These are phyloP conservation scores for Drosophila fungiperda DNA, from an alignment of 2,888 invertebrate species.

Conservation along the genomic window DNA sequence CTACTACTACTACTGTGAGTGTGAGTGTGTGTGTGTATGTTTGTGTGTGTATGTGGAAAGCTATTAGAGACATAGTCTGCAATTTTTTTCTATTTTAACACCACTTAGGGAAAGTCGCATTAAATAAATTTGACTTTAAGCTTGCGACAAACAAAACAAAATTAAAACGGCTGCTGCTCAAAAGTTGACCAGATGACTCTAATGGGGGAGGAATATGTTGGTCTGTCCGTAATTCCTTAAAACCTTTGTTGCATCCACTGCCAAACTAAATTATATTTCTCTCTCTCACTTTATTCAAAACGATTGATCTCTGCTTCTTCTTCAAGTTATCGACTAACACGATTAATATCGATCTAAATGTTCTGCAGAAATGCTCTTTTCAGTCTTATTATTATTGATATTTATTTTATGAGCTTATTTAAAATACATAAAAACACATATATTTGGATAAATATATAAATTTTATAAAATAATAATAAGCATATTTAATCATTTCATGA, in stretches of 20 bases:
- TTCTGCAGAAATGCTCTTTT: background rate
- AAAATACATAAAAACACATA: too few relatives aligned
- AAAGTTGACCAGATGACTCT: conserved; percentile 28
- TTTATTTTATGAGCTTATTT: too few relatives aligned
- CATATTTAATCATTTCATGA: background rate
- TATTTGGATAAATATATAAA: too few relatives aligned
- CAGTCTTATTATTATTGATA: background rate
- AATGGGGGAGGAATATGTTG: background rate
- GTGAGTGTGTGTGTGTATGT: conserved; percentile 22
- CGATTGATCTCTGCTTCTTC: background rate
- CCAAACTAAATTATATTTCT: background rate
- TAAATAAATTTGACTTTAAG: conserved; percentile 63
- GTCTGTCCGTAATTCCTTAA: background rate
- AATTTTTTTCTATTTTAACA: conserved; percentile 63
- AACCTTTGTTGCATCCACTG: background rate
- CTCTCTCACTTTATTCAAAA: background rate
- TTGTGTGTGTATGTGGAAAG: conserved; percentile 57
- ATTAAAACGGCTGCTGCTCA: conserved; percentile 25
- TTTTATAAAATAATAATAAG: background rate
- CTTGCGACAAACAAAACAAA: conserved; percentile 29
- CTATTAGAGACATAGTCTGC: conserved; percentile 62
- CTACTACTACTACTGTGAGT: background rate
- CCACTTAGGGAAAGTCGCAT: conserved; percentile 59
- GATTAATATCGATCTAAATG: background rate
- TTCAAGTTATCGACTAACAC: background rate